Evolutionary conservation across 2,797 vertebrate genomes (phyloP), one percentile per base, ranked within the genome.

Genomic region (Channa striata): DNA sequence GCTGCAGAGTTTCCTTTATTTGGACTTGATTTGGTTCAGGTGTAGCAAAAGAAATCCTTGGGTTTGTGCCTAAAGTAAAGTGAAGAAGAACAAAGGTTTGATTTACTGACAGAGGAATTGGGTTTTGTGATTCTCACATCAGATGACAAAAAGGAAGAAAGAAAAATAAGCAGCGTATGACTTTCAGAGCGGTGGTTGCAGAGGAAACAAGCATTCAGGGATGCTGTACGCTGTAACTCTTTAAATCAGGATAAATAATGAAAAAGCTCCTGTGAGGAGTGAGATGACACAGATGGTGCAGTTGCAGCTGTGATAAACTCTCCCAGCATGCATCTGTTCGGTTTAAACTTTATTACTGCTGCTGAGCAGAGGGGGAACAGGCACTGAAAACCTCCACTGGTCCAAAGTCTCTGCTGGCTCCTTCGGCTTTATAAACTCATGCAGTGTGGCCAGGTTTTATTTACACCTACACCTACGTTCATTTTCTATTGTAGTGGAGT

Each of bases 301-400:
- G 62, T 44, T 59, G 75, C 68, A 78, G 79, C 68, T 73, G 72
- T 60, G 78, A 82, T 80, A 66, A 80, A 84, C 71, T 87, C 69
- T 88, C 83, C 83, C 83, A 87, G 76, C 80, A 86, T 87, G 83
- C 83, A 83, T 86, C 78, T 86, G 83, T 58, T 76, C 63, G 59
- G 68, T 74, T 68, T 69, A 81, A 84, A 81, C 72, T 75, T 74
- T 56, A 71, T 49, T 44, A 19, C 60, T 64, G 68, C 62, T 59
- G 69, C 56, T 36, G 76, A 70, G 74, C 54, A 14, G 52, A 59
- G 59, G 23, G 10, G 49, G 56, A 54, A 66, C 65, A 33, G 67
- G 50, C 36, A n/a, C 54, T 68, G 23, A 5, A 11, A 60, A 54
- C 47, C 17, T 11, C 52, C 68, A 36, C 14, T 1, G 68, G 16